These are phyloP conservation scores for Caenorhabditis wallacei DNA, from an alignment of 2,888 invertebrate genomes.

Conservation along the genomic window DNA sequence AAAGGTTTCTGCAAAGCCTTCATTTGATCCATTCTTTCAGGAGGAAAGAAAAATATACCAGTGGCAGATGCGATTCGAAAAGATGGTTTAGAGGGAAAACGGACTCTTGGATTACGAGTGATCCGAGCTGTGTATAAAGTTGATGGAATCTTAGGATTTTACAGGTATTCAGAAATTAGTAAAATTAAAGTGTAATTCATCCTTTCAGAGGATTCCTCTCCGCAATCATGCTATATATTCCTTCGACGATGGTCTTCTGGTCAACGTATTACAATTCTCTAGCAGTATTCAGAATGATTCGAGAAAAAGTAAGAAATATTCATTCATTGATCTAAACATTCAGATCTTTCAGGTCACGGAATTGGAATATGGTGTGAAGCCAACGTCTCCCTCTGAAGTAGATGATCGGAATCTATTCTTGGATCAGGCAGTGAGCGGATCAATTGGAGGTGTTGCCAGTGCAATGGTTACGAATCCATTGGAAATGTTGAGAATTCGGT, in stretches of 20 bases:
- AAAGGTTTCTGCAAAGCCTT: too few species aligned
- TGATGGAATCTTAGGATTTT: conserved; percentile 81
- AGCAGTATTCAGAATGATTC: conserved; percentile 66
- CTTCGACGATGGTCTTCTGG: conserved; percentile 82
- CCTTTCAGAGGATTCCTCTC: conserved; percentile 78
- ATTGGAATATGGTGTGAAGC: conserved; percentile 64
- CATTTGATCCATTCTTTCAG: too few species aligned
- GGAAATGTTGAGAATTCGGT: conserved; percentile 78
- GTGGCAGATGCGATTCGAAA: conserved; percentile 75
- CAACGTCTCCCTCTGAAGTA: conserved; percentile 64
- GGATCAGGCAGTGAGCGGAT: conserved; percentile 78
- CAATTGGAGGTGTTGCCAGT: conserved; percentile 77
- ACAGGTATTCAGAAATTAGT: too few species aligned
- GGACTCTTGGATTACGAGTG: conserved; percentile 80
- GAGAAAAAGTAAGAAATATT: conserved; percentile 49
- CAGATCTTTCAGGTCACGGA: conserved; percentile 43
- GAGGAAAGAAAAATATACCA: conserved; percentile 75
- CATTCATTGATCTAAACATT: too few species aligned
- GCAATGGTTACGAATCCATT: conserved; percentile 80
- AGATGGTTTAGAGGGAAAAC: conserved; percentile 73
- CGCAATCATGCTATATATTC: conserved; percentile 80
- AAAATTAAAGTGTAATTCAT: conserved; percentile 27
- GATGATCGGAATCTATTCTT: conserved; percentile 75
- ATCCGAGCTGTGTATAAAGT: conserved; percentile 80
- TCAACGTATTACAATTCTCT: conserved; percentile 79